Conservation (phyloP, 2,888 invertebrate species). For the Anthoptus insignis region DNA sequence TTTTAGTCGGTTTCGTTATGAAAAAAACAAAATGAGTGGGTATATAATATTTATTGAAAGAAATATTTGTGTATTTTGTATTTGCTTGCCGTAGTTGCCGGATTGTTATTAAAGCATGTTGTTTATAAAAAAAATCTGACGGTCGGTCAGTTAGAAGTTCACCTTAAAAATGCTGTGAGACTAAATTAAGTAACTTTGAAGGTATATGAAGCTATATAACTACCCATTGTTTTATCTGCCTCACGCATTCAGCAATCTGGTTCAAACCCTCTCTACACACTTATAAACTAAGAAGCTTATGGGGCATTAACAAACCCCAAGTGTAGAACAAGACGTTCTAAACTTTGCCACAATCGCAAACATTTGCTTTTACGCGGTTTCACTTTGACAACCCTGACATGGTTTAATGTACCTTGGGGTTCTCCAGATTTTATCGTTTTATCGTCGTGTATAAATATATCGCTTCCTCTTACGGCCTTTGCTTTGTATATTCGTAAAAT, state of each 20-base stretch:
- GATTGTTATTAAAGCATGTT: too few relatives aligned
- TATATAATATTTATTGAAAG: too few relatives aligned
- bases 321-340: slow-evolving; percentile 28
- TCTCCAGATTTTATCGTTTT: slow-evolving; percentile 47
- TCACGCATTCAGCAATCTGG: background rate
- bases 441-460: slow-evolving; percentile 48
- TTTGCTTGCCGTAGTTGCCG: too few relatives aligned
- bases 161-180: too few relatives aligned
- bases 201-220: background rate
- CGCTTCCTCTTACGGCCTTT: slow-evolving; percentile 39
- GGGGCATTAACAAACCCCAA: slow-evolving; percentile 26
- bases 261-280: slow-evolving; percentile 5
- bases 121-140: background rate
- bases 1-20: too few relatives aligned
- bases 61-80: too few relatives aligned
- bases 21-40: too few relatives aligned
- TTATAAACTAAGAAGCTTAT: slow-evolving; percentile 27
- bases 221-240: slow-evolving; percentile 3
- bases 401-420: slow-evolving; percentile 36
- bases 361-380: slow-evolving; percentile 15
- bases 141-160: too few relatives aligned
- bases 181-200: background rate
- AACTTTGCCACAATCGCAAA: slow-evolving; percentile 24
- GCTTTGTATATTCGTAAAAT: slow-evolving; percentile 46
- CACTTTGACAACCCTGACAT: slow-evolving; percentile 34